Evolutionary conservation across 2,797 vertebrate species (phyloP).

Genomic region (Melanotaenia boesemani): DNA sequence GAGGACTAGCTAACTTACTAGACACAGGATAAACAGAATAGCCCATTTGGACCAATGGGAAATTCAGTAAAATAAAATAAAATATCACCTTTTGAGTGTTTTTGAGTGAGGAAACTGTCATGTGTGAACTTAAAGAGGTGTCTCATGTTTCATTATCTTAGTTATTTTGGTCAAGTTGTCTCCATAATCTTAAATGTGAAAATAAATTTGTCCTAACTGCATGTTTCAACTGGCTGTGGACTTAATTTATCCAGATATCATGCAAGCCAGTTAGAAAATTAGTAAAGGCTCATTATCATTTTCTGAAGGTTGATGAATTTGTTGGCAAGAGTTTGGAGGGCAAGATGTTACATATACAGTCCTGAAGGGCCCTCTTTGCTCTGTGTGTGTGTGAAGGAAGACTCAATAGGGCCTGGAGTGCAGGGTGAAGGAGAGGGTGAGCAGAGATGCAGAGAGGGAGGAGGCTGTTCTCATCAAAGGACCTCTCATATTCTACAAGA

Average conservation of each 20-base stretch:
- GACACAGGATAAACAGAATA: no score
- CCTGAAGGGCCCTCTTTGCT: constrained; percentile 17
- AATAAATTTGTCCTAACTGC: background rate
- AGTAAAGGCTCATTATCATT: constrained; percentile 24
- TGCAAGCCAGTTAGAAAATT: constrained; percentile 41
- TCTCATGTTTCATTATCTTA: no score
- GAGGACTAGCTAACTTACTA: no score
- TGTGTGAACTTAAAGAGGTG: no score
- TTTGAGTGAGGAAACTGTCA: no score
- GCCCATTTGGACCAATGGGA: no score
- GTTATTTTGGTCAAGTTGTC: no score
- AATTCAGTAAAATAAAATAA: no score
- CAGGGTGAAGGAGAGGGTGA: constrained; percentile 20
- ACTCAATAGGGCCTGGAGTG: constrained; percentile 24
- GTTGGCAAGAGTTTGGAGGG: background rate
- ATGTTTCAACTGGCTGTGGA: background rate
- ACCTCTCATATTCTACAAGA: constrained; percentile 73
- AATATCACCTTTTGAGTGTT: no score
- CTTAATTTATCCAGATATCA: background rate
- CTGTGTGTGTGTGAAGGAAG: constrained; percentile 23
- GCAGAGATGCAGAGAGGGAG: constrained; percentile 42
- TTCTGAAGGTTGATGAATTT: constrained; percentile 34
- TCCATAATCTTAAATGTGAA: no score
- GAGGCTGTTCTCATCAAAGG: constrained; percentile 73
- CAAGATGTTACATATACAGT: background rate